phyloP scores from a whole-genome alignment of 2,888 invertebrate species.

The Neria commutata region DNA sequence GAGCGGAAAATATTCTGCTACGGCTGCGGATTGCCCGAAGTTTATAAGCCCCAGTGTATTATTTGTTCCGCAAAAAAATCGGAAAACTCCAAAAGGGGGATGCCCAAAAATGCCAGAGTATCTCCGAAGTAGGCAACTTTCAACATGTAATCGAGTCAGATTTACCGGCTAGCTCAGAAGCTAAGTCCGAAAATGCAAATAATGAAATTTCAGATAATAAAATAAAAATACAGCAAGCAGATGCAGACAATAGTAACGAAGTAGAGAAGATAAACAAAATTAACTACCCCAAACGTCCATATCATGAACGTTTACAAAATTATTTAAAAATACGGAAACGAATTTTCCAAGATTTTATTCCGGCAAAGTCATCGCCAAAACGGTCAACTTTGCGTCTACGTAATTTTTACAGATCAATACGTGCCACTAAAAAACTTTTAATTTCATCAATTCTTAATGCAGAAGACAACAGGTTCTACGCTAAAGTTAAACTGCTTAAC shows the following conservation, averaged over 20 bases:
- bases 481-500: conserved; percentile 11
- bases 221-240: not conserved
- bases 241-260: not conserved
- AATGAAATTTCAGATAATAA: too few species aligned
- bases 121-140: not conserved
- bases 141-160: not conserved
- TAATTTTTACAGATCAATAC: not conserved
- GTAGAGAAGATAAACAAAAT: not conserved
- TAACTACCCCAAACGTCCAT: not conserved
- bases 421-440: conserved; percentile 7
- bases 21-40: conserved; percentile 9
- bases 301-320: conserved; percentile 2
- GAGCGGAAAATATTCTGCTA: conserved; percentile 16
- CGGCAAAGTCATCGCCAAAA: not conserved
- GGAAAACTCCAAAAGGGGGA: conserved; percentile 1
- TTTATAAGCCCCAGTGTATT: conserved; percentile 12
- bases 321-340: not conserved
- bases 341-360: not conserved
- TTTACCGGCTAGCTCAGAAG: not conserved
- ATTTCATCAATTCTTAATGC: conserved; percentile 12
- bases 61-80: conserved; percentile 2
- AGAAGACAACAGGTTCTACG: conserved; percentile 17
- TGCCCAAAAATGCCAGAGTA: not conserved
- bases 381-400: conserved; percentile 9
- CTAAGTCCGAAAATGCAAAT: not conserved